phyloP scores from a whole-genome alignment of 2,113 vertebrate species.

The Oreochromis tanganicae region DNA sequence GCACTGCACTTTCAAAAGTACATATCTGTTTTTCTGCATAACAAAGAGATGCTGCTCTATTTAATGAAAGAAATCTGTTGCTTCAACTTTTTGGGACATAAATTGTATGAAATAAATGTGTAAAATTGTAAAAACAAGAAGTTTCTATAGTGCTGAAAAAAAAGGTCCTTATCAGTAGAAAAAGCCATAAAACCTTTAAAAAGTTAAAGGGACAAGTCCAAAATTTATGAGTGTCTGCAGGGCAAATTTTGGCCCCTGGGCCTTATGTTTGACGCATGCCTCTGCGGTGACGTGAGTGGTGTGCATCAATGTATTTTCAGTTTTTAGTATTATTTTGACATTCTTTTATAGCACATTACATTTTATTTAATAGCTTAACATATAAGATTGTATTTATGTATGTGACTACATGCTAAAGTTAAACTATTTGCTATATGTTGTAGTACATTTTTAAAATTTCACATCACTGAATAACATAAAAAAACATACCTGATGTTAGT shows the following conservation, averaged over 20 bases:
- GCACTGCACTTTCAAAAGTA: background rate
- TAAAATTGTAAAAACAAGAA: background rate
- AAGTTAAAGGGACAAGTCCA: background rate
- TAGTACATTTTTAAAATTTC: background rate
- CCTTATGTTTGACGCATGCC: background rate
- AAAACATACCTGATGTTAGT: background rate
- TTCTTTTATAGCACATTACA: background rate
- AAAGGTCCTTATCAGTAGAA: background rate
- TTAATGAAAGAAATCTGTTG: background rate
- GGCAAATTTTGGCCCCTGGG: fast-evolving
- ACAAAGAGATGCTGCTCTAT: background rate
- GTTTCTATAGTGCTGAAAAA: background rate
- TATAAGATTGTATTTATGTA: background rate
- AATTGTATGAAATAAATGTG: background rate
- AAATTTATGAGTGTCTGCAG: background rate
- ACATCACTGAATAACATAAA: background rate
- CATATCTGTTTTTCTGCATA: background rate
- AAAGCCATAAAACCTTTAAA: background rate
- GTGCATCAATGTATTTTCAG: background rate
- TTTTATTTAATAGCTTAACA: background rate
- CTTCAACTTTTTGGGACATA: background rate
- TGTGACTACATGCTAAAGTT: background rate
- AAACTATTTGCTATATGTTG: background rate
- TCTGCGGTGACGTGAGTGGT: background rate
- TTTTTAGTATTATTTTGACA: background rate